Evolutionary conservation across 2,888 invertebrate species (phyloP), one percentile per base, ranked within the genome.

Genomic region (Phymatocera aterrima): DNA sequence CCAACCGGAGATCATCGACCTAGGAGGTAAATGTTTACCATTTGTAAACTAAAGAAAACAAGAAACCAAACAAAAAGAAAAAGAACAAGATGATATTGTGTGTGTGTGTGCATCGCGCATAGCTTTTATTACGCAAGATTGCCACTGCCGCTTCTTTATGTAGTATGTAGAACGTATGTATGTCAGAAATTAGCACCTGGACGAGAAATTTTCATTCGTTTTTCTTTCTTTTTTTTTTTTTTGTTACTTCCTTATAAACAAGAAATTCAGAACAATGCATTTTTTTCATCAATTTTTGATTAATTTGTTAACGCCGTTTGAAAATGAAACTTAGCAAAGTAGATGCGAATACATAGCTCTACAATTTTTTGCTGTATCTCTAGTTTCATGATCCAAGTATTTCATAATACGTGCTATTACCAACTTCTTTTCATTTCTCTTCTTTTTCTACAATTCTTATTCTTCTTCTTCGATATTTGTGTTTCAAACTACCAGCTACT

Each of bases 21-120:
- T 24, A 3, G n/a, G 46, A 46, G n/a, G 46, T 43, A 68, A 68
- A 68, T 43, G 68, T 68, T 68, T 68, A 68, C 68, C 68, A 21
- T 46, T 24, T 43, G 68, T 68, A 68, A 68, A 68, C 46, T 34
- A 68, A 40, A 68, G 34, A 28, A n/a, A 28, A 28, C 60, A 31
- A 4, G 12, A 8, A 18, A 60, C 3, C 10, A 28, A 40, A 4
- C 40, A 40, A 28, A 24, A 57, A 40, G 12, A 57, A n/a, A n/a
- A n/a, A n/a, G n/a, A n/a, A n/a, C n/a, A n/a, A n/a, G n/a, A n/a
- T n/a, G 57, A 57, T 57, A 68, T 68, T 68, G 46, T 24, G 15
- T 64, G 61, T 64, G 4, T 4, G 4, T 8, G 15, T 51, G 8
- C n/a, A n/a, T n/a, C 40, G 40, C 4, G 57, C 15, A 57, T 2